phyloP scores from a whole-genome alignment of 2,888 invertebrate genomes.

The Epiblema foenella region DNA sequence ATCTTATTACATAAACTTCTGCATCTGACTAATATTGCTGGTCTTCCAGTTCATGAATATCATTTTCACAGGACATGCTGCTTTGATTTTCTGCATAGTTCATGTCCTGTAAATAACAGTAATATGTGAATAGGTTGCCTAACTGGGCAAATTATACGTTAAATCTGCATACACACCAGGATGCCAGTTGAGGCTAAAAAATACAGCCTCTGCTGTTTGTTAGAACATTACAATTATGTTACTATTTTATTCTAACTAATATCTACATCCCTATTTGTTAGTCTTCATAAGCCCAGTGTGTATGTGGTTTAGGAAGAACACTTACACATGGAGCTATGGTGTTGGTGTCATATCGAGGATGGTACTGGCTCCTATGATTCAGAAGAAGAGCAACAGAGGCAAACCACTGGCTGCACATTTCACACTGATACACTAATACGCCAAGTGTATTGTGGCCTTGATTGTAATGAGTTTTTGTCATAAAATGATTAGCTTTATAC shows the following conservation, averaged over 20 bases:
- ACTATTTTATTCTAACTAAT: neutral
- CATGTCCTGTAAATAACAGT: constrained; percentile 48
- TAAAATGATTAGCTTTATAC: constrained; percentile 76
- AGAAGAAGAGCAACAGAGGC: constrained; percentile 62
- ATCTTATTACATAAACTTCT: constrained; percentile 27
- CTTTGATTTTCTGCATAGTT: constrained; percentile 50
- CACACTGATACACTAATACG: constrained; percentile 75
- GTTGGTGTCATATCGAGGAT: constrained; percentile 61
- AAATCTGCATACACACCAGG: neutral
- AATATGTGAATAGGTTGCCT: constrained; percentile 1
- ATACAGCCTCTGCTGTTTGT: neutral
- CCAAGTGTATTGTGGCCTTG: constrained; percentile 55
- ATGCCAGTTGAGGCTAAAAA: neutral
- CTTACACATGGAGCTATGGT: constrained; percentile 58
- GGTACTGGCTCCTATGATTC: constrained; percentile 68
- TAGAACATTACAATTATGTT: neutral
- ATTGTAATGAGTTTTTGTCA: constrained; percentile 63
- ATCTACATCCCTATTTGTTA: neutral
- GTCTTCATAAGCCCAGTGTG: neutral
- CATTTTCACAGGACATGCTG: constrained; percentile 48
- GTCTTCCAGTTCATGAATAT: constrained; percentile 42
- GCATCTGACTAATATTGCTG: constrained; percentile 25
- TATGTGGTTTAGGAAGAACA: constrained; percentile 24
- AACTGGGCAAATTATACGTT: neutral
- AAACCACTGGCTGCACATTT: constrained; percentile 72